phyloP scores from a whole-genome alignment of 1,140 invertebrate species.

The Chrysopa pallens region DNA sequence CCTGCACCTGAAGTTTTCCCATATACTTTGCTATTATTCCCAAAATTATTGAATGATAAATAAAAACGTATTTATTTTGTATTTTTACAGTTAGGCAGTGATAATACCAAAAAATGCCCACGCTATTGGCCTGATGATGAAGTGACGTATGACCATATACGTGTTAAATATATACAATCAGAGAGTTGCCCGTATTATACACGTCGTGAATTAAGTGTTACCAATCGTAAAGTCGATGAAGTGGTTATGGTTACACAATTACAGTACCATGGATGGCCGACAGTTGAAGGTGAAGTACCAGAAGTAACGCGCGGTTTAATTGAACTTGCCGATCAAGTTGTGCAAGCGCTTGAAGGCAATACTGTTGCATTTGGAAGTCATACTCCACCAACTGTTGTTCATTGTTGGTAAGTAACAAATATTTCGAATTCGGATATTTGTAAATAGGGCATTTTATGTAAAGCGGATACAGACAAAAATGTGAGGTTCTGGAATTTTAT shows the following conservation, averaged over 20 bases:
- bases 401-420: constrained; percentile 55
- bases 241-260: constrained; percentile 59
- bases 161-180: constrained; percentile 68
- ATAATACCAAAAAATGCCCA: constrained; percentile 60
- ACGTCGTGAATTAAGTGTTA: constrained; percentile 60
- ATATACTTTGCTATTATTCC: too few relatives aligned
- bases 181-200: constrained; percentile 79
- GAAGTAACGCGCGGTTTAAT: constrained; percentile 68
- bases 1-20: too few relatives aligned
- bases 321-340: constrained; percentile 55
- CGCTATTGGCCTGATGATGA: constrained; percentile 88
- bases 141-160: constrained; percentile 61
- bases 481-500: too few relatives aligned
- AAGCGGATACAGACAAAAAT: too few relatives aligned
- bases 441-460: too few relatives aligned
- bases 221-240: constrained; percentile 59
- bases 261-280: constrained; percentile 80
- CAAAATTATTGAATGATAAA: constrained; percentile 9
- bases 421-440: too few relatives aligned
- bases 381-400: constrained; percentile 50
- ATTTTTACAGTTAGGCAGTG: constrained; percentile 33
- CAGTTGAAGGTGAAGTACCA: constrained; percentile 64
- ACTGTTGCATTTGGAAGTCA: constrained; percentile 23
- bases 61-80: background rate
- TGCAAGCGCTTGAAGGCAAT: constrained; percentile 22